Evolutionary conservation across 1,140 invertebrate species (phyloP).

Genomic region (Holcopasites calliopsidis): DNA sequence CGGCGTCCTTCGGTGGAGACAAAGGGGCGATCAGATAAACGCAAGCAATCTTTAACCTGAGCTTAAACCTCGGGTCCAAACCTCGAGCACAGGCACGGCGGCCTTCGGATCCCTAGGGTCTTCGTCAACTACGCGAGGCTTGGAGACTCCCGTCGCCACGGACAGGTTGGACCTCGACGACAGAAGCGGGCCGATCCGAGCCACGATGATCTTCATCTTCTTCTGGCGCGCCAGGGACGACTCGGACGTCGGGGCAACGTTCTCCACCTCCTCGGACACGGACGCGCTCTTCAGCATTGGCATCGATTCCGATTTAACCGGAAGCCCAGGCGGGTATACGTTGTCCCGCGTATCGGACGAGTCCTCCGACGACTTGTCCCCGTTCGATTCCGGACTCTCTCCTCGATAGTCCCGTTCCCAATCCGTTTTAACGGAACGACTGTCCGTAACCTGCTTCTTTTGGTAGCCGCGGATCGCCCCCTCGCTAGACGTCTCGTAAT

Average conservation of each 20-base stretch:
- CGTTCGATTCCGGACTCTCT: background rate
- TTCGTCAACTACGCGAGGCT: constrained; percentile 1
- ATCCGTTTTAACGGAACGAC: background rate
- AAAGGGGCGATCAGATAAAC: background rate
- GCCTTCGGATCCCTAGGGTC: constrained; percentile 7
- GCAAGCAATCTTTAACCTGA: too few relatives aligned
- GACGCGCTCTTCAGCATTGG: constrained; percentile 23
- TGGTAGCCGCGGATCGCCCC: constrained; percentile 16
- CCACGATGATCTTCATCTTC: constrained; percentile 50
- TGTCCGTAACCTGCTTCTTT: background rate
- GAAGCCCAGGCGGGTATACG: background rate
- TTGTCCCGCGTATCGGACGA: background rate
- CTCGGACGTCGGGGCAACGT: constrained; percentile 14
- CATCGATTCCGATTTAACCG: constrained; percentile 41
- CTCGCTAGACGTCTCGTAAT: constrained; percentile 66
- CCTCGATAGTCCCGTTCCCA: background rate
- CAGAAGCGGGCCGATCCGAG: constrained; percentile 30
- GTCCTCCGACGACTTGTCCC: constrained; percentile 1
- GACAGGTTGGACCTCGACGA: background rate
- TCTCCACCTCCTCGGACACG: background rate
- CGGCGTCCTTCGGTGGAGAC: background rate
- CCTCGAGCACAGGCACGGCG: constrained; percentile 24
- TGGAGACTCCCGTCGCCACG: background rate
- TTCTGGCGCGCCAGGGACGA: constrained; percentile 39
- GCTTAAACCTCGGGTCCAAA: too few relatives aligned